A percentile compares a stretch with the other conserved stretches of the same genome.
These are phyloP conservation scores for Orthosia incerta DNA, from an alignment of 2,888 invertebrate species.

Conservation along the genomic window DNA sequence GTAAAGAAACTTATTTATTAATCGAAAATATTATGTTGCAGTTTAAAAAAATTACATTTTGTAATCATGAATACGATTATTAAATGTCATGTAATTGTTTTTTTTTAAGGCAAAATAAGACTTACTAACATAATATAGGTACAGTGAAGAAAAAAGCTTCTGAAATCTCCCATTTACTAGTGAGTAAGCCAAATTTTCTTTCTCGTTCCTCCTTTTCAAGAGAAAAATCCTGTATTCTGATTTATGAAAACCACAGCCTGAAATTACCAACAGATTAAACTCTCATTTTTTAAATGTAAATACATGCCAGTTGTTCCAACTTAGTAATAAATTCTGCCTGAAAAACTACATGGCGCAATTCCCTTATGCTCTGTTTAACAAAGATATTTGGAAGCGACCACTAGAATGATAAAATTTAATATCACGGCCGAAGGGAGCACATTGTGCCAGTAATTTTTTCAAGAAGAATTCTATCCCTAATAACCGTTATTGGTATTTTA, in stretches of 20 bases:
- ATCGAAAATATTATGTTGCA: too few relatives aligned
- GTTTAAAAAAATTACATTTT: too few relatives aligned
- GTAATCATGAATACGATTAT: too few relatives aligned
- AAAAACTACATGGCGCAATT: conserved; percentile 75
- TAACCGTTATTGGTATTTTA: conserved; percentile 78
- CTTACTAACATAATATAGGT: too few relatives aligned
- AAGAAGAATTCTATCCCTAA: conserved; percentile 71
- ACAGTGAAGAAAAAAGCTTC: too few relatives aligned
- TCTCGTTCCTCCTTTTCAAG: too few relatives aligned
- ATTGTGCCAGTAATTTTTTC: conserved; percentile 75
- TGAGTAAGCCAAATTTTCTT: neutral
- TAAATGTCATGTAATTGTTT: too few relatives aligned
- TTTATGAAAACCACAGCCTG: neutral
- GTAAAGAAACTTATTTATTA: too few relatives aligned
- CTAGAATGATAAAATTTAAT: conserved; percentile 85
- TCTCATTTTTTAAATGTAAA: conserved; percentile 52
- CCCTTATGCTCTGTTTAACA: conserved; percentile 80
- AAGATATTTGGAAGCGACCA: conserved; percentile 80
- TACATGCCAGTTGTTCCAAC: conserved; percentile 43
- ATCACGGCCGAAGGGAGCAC: conserved; percentile 71
- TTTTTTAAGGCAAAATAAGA: too few relatives aligned
- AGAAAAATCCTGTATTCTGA: neutral
- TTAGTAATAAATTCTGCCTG: conserved; percentile 72
- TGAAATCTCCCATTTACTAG: too few relatives aligned
- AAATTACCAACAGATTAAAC: conserved; percentile 46